Base-by-base conservation (phyloP, 2,113 vertebrate genomes). In the Pithys albifrons region DNA sequence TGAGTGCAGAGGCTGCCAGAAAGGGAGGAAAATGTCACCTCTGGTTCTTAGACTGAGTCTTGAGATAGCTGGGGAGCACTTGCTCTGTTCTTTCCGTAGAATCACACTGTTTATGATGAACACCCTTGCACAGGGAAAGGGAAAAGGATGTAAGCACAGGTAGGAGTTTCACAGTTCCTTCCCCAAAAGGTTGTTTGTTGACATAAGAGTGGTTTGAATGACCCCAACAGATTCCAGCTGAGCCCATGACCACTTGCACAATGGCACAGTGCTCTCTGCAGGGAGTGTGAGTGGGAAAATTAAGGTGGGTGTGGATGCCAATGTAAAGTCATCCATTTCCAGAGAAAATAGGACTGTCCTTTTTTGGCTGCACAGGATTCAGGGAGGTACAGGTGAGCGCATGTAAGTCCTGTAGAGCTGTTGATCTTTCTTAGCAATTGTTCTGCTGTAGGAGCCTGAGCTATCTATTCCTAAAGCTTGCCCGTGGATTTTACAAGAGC, bases 41-140 rank as follows among this genome's bases (percentile, higher is more conserved):
- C 10, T 24, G 7, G 8, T 43, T 55, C 12, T 25, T 62, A 1
- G 0, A 7, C 1, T 29, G 59, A 18, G 57, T 25, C 31, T 49
- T 49, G 3, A 10, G 1, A 27, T 25, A 29, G 43, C 33, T 89
- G 12, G 43, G 58, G 37, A 59, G 31, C 22, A 41, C 29, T 52
- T 22, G 7, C 33, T 77, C 8, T 31, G 10, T 28, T 51, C 22
- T 46, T 51, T 55, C 51, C 61, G 14, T 41, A 41, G 5, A 75
- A 61, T 10, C 45, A 2, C 13, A 4, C 0, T 29, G 48, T 24
- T 25, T 25, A 41, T 0, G 1, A 20, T 29, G 19, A 58, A 49
- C 4, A 12, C 11, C n/a, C 69, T 33, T 28, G 35, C 2, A 2
- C 15, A 20, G 31, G 4, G 27, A 7, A 80, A 62, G 12, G 39